Conservation (phyloP, 1,140 invertebrate genomes). For the Carcinoscorpius rotundicauda region DNA sequence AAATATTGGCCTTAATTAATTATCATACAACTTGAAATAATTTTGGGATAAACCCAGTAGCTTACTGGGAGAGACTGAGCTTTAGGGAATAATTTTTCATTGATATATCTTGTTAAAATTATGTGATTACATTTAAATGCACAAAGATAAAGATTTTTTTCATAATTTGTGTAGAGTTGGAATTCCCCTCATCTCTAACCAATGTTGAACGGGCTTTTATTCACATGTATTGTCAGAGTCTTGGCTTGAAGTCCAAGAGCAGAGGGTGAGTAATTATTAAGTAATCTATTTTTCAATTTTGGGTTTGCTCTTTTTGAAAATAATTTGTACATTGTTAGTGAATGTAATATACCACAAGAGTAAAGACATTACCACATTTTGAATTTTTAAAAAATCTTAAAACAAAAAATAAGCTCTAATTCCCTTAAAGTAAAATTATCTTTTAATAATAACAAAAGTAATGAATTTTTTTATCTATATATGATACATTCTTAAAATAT, state of each 20-base stretch:
- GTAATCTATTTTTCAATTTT: not conserved
- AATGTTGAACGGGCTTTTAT: constrained; percentile 63
- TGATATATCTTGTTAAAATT: not conserved
- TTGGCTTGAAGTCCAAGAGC: constrained; percentile 60
- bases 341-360: too few relatives aligned
- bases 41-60: not conserved
- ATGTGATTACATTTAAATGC: not conserved
- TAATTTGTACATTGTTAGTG: constrained; percentile 1
- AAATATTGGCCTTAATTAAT: not conserved
- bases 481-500: too few relatives aligned
- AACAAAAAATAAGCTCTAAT: too few relatives aligned
- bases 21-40: not conserved
- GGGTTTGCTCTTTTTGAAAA: not conserved
- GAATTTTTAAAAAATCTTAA: too few relatives aligned
- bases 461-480: too few relatives aligned
- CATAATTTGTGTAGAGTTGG: constrained; percentile 34
- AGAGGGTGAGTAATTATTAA: constrained; percentile 40
- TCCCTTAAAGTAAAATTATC: too few relatives aligned
- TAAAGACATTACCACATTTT: too few relatives aligned
- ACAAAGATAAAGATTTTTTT: constrained; percentile 6
- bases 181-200: constrained; percentile 59
- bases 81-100: not conserved
- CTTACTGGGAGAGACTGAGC: not conserved
- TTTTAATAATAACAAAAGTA: too few relatives aligned
- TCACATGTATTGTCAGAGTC: constrained; percentile 45